Evolutionary conservation across 2,888 invertebrate species (phyloP), one percentile per base, ranked within the genome.

Genomic region (Hydropsyche betteni): DNA sequence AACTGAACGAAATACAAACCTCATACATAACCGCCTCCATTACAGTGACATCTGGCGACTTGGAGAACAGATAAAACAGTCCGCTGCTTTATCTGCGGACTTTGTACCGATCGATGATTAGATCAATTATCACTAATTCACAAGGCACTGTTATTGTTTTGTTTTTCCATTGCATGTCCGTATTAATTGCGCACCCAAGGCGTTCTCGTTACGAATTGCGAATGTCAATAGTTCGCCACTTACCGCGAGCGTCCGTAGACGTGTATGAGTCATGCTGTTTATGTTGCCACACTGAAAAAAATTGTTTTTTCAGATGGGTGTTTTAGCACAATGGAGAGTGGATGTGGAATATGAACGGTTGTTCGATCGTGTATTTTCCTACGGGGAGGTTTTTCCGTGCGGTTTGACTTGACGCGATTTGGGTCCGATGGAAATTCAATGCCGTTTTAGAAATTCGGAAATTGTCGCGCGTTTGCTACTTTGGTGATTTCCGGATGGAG

Each of bases 401-500:
- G 69, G n/a, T 4, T 50, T 12, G n/a, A 69, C 34, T 69, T 50
- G 44, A 69, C 69, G 51, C 51, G 33, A 69, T 69, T 44, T 44
- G 38, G 12, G 14, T 50, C 24, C 2, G 24, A 24, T 50, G 36
- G 0, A 50, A 14, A 69, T 69, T 44, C 44, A 50, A 69, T 12
- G 51, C 10, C 12, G 36, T 12, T 34, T 68, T 12, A 12, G n/a
- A 68, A 34, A 34, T 68, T 68, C n/a, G 34, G n/a, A 68, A 33
- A 34, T 68, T 36, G 68, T 34, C 6, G 5, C 12, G 3, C 38
- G 33, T 16, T 68, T 14, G 50, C 6, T 10, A 4, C 44, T 69
- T 69, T 50, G 10, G 10, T 44, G 10, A 44, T 44, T 44, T 44
- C 44, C 10, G 64, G 36, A 8, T 10, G 7, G 34, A 44, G 64